Evolutionary conservation across 1,140 invertebrate genomes (phyloP), one percentile per base, ranked within the genome.

Genomic region (Onthophagus taurus): DNA sequence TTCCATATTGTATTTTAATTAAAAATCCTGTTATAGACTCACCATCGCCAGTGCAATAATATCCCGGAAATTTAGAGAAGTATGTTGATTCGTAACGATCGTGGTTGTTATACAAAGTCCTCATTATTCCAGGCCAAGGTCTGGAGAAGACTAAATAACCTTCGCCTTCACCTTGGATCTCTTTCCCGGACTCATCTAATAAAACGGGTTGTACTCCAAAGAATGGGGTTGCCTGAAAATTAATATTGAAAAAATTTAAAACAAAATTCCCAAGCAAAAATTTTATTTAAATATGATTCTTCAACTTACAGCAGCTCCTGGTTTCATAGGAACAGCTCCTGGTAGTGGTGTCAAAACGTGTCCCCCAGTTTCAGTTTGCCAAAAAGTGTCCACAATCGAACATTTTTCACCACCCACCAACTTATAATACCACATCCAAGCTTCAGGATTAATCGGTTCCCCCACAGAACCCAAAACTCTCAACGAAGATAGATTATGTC

Each of bases 291-390:
- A 38, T 6, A 37, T 21, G n/a, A 7, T 26, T 26, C n/a, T 12
- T 41, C 7, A 16, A 72, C 79, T 80, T 76, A 94, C 90, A 49
- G 94, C 94, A 44, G 93, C 89, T 37, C 95, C 95, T 3, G 95
- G 94, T 71, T 98, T 98, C 75, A 92, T 89, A 4, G 90, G 87
- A 7, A 90, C 95, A 9, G 85, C 89, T 20, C 91, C 93, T 17
- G 96, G 96, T 18, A 98, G 65, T 19, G 93, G 89, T 30, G 94
- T 96, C 2, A 98, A 76, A 1, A 97, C 88, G 69, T 92, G 88
- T 2, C 89, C 88, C 7, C 93, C 94, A 16, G 95, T 98, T 74
- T 99, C 95, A 1, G 96, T 98, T 68, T 98, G 95, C 94, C 95
- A 99, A 67, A 95, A 99, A 1, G 96, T 99, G 59, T 99, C 96